Evolutionary conservation across 2,797 vertebrate species (phyloP), one percentile per base, ranked within the genome.

Genomic region (Tauraco hartlaubi): DNA sequence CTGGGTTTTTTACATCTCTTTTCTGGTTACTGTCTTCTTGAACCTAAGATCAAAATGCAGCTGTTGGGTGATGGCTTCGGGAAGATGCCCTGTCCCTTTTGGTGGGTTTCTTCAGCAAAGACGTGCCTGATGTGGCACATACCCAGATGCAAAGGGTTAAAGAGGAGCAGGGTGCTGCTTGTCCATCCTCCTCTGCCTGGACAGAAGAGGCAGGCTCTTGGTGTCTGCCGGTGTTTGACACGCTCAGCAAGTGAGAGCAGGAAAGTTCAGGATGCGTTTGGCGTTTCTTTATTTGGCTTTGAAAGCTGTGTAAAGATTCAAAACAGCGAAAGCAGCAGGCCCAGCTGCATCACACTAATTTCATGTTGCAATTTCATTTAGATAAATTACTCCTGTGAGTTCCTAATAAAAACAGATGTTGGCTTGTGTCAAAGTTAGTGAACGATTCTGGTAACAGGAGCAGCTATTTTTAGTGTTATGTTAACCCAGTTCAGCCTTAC

Each of bases 351-450:
- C 22, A 31, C 6, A 1, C 68, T 94, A 62, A 92, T 80, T 86
- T 39, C n/a, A 48, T 75, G 25, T 41, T 72, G 76, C 76, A 83
- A 41, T 80, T 93, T 80, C 86, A 92, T 93, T 97, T 73, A 90
- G 92, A 96, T 94, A 88, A 94, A 95, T 92, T 64, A 78, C 78
- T 92, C 82, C 86, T 52, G 31, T 56, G 92, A 71, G 80, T 37
- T 94, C 55, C 85, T 94, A 96, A 94, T 91, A 95, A 90, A 92
- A 95, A 89, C 94, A 97, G 95, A 93, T 54, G 90, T 76, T 96
- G 85, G 56, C 82, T 95, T 23, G 31, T 85, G 90, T 95, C 96
- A 95, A 71, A 92, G 90, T 95, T 90, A 96, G 88, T 58, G 79
- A 94, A 59, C 82, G 61, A n/a, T 76, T 46, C 85, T 31, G 94